These are phyloP conservation scores for Marmota monax DNA, from an alignment of 2,113 vertebrate genomes.

Conservation along the genomic window DNA sequence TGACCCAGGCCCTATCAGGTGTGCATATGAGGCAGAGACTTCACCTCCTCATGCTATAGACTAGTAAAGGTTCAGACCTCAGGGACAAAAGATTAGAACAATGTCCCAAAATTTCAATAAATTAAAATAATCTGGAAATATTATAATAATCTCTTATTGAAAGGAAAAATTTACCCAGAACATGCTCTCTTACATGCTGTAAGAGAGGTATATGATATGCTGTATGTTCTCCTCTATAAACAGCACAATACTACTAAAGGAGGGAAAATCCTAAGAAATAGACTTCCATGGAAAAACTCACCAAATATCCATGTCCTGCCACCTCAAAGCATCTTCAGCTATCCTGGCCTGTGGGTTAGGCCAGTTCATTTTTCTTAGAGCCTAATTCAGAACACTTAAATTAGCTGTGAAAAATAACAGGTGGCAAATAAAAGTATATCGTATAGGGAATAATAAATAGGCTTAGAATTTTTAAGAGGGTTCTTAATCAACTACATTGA, in stretches of 20 bases:
- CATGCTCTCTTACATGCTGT: not conserved
- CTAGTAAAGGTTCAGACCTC: not conserved
- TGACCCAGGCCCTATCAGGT: not conserved
- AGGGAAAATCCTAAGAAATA: not conserved
- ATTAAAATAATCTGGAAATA: not conserved
- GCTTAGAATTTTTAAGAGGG: not conserved
- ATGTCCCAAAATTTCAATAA: not conserved
- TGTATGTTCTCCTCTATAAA: not conserved
- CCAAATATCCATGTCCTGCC: not conserved
- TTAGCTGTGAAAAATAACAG: not conserved
- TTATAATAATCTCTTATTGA: not conserved
- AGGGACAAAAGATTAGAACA: not conserved
- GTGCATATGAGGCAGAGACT: not conserved
- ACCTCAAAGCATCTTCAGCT: not conserved
- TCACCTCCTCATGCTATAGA: not conserved
- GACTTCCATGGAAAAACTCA: not conserved
- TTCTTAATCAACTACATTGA: not conserved
- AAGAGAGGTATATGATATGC: not conserved
- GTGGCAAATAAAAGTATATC: not conserved
- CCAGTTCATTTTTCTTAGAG: not conserved
- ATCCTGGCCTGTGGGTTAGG: not conserved
- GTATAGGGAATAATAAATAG: not conserved
- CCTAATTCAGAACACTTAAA: not conserved
- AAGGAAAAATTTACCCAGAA: not conserved
- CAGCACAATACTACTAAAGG: not conserved